phyloP scores from a whole-genome alignment of 1,140 invertebrate genomes.

The Nasonia longicornis region DNA sequence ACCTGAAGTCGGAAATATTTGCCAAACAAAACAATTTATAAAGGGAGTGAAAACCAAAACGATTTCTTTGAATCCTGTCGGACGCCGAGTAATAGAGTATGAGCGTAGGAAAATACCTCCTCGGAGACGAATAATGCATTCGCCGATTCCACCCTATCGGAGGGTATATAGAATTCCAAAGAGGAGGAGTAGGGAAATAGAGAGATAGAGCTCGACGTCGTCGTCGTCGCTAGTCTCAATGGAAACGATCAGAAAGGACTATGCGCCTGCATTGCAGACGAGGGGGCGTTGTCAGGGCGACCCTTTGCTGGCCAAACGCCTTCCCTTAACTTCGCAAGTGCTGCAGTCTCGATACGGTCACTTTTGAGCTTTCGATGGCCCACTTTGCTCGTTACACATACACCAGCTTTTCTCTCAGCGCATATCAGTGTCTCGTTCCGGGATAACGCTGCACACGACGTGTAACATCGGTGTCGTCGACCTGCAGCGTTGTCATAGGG shows the following conservation, averaged over 20 bases:
- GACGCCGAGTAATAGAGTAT: no score
- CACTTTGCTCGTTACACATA: background rate
- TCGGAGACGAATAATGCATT: background rate
- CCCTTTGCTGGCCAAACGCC: conserved; percentile 48
- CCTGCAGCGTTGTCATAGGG: no score
- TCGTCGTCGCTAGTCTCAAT: background rate
- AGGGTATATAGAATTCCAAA: conserved; percentile 24
- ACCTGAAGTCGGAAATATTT: background rate
- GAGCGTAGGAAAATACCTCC: no score
- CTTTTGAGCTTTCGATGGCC: background rate
- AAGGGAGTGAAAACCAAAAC: no score
- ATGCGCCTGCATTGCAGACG: conserved; percentile 63
- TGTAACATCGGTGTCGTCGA: no score
- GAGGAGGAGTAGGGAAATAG: conserved; percentile 32
- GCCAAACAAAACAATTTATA: no score
- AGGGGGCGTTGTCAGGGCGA: conserved; percentile 68
- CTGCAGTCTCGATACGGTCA: background rate
- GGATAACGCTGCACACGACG: no score
- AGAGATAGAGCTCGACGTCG: background rate
- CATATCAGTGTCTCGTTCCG: background rate
- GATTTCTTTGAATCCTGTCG: no score
- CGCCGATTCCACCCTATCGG: conserved; percentile 10
- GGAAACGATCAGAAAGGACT: conserved; percentile 27
- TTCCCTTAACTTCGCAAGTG: background rate
- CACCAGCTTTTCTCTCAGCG: no score